Evolutionary conservation across 2,113 vertebrate species (phyloP).

Genomic region (Orycteropus afer): DNA sequence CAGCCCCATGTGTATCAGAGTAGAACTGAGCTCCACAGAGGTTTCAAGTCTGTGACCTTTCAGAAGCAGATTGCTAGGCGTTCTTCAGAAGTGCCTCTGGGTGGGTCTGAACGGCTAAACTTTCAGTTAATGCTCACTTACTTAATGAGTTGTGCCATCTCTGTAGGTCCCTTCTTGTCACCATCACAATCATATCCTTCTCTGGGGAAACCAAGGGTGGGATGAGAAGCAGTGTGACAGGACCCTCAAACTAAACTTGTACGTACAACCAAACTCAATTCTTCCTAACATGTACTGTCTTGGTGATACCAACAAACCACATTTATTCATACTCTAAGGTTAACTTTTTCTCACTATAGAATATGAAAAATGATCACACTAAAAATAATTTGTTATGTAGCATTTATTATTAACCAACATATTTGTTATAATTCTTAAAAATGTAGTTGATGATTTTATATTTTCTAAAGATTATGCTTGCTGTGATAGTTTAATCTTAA

Average conservation of each 20-base stretch:
- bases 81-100: neutral
- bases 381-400: neutral
- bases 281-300: neutral
- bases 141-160: neutral
- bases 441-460: neutral
- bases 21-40: neutral
- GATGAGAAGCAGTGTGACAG: neutral
- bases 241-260: neutral
- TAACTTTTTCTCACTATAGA: neutral
- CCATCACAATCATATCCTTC: neutral
- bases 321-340: neutral
- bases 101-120: neutral
- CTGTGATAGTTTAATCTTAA: slow-evolving; percentile 1
- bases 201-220: neutral
- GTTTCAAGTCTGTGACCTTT: neutral
- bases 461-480: slow-evolving; percentile 29
- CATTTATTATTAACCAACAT: neutral
- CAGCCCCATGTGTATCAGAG: neutral
- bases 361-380: neutral
- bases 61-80: neutral
- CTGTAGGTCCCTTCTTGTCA: neutral
- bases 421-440: slow-evolving; percentile 21
- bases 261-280: neutral
- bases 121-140: neutral
- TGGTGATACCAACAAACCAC: neutral